Conservation (phyloP, 2,113 vertebrate species). For the Coturnix japonica region DNA sequence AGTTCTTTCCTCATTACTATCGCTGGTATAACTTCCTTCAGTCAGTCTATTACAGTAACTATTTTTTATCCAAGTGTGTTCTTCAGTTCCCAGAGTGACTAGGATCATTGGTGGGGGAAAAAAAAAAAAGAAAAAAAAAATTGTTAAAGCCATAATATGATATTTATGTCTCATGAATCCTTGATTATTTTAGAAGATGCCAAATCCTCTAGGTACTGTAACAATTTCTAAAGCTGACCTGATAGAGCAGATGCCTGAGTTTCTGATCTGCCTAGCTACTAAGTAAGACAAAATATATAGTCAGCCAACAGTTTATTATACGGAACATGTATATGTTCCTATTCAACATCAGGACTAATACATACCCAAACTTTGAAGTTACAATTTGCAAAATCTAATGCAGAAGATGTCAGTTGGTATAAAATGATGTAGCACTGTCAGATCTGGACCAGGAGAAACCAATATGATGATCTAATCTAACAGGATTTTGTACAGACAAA, state of each 20-base stretch:
- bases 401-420: background rate
- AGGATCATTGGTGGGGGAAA: background rate
- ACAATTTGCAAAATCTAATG: background rate
- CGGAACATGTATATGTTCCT: background rate
- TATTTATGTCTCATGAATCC: slow-evolving; percentile 9
- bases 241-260: background rate
- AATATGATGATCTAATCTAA: background rate
- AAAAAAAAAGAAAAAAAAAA: background rate
- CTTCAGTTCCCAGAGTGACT: background rate
- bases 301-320: background rate
- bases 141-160: background rate
- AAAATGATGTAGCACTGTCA: background rate
- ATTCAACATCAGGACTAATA: background rate
- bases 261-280: background rate
- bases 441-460: background rate
- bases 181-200: slow-evolving; percentile 9
- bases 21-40: background rate
- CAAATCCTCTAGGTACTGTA: background rate
- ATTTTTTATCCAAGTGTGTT: background rate
- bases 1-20: background rate
- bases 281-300: background rate
- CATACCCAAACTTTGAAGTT: rapidly evolving
- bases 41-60: background rate
- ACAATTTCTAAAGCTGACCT: background rate
- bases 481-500: background rate